Percentiles rank a stretch among this genome's conserved stretches.
phyloP scores from a whole-genome alignment of 2,113 vertebrate species.

The Chaetorhynchus papuensis region DNA sequence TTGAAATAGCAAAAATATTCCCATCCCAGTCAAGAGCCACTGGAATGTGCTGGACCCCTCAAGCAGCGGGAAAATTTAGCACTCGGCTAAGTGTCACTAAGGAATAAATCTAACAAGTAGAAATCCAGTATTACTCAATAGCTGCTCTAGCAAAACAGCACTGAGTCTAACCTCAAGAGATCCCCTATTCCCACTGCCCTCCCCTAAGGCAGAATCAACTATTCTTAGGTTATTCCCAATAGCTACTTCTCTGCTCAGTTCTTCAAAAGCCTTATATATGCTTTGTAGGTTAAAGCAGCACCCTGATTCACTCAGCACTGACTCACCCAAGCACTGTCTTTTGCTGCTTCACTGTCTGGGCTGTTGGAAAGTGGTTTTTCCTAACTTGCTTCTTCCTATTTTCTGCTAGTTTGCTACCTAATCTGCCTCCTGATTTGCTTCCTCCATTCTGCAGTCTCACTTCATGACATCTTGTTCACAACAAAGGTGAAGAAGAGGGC shows the following conservation, averaged over 20 bases:
- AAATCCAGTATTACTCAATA: conserved; percentile 15
- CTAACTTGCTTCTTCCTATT: background rate
- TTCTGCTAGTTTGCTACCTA: background rate
- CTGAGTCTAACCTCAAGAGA: conserved; percentile 6
- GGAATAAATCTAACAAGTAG: conserved; percentile 23
- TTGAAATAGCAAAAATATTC: background rate
- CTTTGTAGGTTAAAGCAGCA: background rate
- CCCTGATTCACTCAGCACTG: background rate
- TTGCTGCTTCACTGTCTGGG: background rate
- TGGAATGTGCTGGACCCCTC: background rate
- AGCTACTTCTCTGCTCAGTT: background rate
- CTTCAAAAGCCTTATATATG: background rate
- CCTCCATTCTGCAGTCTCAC: background rate
- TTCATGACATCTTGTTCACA: background rate
- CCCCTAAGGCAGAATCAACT: background rate
- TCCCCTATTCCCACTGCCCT: background rate
- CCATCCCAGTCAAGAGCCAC: background rate
- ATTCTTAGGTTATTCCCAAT: background rate
- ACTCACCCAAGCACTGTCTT: background rate
- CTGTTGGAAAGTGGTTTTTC: background rate
- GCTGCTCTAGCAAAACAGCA: background rate
- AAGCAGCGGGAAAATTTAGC: background rate
- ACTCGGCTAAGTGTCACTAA: background rate
- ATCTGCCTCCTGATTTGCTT: background rate
- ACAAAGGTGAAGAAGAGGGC: background rate